Conservation (phyloP, 1,140 invertebrate genomes). For the Drosophila yakuba region DNA sequence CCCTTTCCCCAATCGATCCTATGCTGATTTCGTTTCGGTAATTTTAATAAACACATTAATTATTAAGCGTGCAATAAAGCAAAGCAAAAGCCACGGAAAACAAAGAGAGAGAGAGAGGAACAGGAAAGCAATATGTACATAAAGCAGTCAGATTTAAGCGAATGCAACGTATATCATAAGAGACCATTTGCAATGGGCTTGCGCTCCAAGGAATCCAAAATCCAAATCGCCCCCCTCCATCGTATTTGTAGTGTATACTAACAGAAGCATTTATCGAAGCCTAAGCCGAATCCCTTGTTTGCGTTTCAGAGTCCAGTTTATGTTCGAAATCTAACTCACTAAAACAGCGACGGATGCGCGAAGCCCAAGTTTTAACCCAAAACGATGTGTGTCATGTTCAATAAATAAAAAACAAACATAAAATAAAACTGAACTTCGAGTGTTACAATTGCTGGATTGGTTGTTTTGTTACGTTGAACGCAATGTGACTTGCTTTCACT, state of each 20-base stretch:
- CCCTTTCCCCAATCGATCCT: background rate
- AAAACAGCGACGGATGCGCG: conserved; percentile 14
- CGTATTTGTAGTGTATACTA: conserved; percentile 38
- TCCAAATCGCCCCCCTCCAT: background rate
- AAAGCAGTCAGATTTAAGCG: conserved; percentile 32
- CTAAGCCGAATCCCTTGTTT: background rate
- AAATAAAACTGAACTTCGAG: conserved; percentile 52
- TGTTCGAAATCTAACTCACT: conserved; percentile 34
- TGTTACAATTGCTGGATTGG: conserved; percentile 13
- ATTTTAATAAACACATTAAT: conserved; percentile 29
- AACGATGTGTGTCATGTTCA: conserved; percentile 63
- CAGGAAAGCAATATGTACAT: conserved; percentile 31
- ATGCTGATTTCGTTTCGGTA: conserved; percentile 20
- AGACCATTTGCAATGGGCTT: conserved; percentile 10
- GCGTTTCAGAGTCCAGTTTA: background rate
- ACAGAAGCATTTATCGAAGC: conserved; percentile 36
- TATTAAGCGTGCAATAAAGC: conserved; percentile 53
- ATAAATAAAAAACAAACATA: conserved; percentile 13
- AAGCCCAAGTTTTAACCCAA: conserved; percentile 34
- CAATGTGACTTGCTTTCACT: background rate
- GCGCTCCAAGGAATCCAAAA: conserved; percentile 6
- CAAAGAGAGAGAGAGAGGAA: background rate
- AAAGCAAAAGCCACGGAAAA: conserved; percentile 7
- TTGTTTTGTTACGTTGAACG: background rate
- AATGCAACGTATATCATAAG: conserved; percentile 34